Base-by-base conservation (phyloP, 2,113 vertebrate genomes). In the Ophthalmolycus amberensis region DNA sequence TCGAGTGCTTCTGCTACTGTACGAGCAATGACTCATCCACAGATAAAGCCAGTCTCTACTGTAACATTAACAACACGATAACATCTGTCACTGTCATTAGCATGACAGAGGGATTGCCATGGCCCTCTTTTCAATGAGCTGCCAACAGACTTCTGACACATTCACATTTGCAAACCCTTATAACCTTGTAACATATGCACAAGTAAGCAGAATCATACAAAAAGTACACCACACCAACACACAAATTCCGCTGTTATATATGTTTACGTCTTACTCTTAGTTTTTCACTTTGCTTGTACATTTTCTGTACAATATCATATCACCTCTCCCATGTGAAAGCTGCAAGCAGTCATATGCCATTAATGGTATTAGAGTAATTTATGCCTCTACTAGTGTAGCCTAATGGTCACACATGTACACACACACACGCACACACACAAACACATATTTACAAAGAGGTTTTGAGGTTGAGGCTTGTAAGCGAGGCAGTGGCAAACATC, bases 21-120 rank as follows among this genome's bases (percentile, higher is more conserved):
- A 63, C 5, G 6, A 65, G 7, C 44, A 38, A 11, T 16, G 56
- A 50, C 25, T 4, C 63, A 9, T 68, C 34, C 16, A 22, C 11
- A 22, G 9, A 68, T 64, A 16, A 54, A 60, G 25, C 15, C 56
- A 71, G 20, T 37, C 25, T 37, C 12, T 12, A 54, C 27, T 76
- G 27, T 32, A 42, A 25, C 66, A 66, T 83, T 63, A 59, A 77
- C 10, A 34, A 59, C 38, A 78, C 82, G 48, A 74, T 14, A 40
- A 29, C 73, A 83, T 78, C 66, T 85, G 85, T 78, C 75, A 59
- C 82, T 85, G 76, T 56, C 59, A 56, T 58, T 70, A 5, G 52
- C 72, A 58, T 63, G 64, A 15, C 68, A 38, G 71, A 59, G 11
- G 52, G 73, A 71, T 70, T 82, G 69, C 29, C 50, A 6, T 44